Conservation (phyloP, 2,113 vertebrate genomes). For the Oreotrochilus melanogaster region DNA sequence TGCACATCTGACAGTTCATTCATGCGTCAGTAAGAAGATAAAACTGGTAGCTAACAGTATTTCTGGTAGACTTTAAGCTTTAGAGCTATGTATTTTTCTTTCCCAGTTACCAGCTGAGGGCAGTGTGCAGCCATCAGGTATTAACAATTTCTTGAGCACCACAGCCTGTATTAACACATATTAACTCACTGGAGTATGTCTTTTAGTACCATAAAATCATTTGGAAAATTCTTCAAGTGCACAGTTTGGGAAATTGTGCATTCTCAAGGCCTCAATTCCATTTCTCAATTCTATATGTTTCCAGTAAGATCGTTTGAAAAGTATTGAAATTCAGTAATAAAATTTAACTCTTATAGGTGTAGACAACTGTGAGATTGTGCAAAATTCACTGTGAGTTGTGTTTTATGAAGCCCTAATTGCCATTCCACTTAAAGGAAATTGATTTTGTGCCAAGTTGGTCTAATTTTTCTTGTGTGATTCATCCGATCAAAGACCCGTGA, state of each 20-base stretch:
- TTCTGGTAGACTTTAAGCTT: neutral
- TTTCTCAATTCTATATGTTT: neutral
- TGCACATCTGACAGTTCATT: neutral
- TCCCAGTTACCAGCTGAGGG: neutral
- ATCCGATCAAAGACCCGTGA: neutral
- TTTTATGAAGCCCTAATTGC: neutral
- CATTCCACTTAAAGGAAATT: neutral
- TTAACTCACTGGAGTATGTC: neutral
- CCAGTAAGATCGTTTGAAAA: neutral
- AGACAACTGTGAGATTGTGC: neutral
- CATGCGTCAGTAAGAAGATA: neutral
- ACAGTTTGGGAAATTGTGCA: neutral
- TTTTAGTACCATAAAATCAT: neutral
- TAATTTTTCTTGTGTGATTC: neutral
- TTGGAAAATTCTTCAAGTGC: neutral
- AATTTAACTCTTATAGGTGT: neutral
- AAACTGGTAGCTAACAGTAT: neutral
- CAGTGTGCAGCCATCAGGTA: neutral
- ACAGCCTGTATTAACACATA: neutral
- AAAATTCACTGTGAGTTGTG: neutral
- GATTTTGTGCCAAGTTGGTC: neutral
- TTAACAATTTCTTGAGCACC: neutral
- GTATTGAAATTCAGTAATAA: neutral
- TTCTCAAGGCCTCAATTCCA: neutral
- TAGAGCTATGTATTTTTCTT: neutral